These are phyloP conservation scores for Anseranas semipalmata DNA, from an alignment of 2,113 vertebrate species.

Conservation along the genomic window DNA sequence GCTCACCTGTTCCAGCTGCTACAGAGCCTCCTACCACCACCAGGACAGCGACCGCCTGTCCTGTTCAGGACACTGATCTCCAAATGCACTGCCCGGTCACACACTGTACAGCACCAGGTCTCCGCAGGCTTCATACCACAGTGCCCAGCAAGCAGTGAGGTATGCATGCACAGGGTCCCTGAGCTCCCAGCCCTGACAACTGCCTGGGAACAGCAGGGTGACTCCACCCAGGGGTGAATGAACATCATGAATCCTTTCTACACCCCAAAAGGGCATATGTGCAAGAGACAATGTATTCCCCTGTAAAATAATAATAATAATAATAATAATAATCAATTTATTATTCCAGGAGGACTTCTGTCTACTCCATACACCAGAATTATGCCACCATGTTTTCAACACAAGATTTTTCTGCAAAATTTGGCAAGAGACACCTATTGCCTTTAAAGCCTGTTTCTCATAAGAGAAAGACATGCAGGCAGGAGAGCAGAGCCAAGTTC, in stretches of 20 bases:
- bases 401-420: neutral
- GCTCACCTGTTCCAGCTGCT: neutral
- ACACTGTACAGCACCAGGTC: accelerated
- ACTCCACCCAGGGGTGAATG: neutral
- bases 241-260: neutral
- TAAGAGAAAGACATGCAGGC: neutral
- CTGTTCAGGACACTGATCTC: neutral
- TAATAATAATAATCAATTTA: neutral
- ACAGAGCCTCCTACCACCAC: neutral
- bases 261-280: too few species aligned
- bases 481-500: neutral
- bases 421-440: neutral
- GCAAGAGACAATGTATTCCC: neutral
- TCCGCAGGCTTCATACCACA: accelerated
- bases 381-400: neutral
- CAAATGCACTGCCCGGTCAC: too few species aligned
- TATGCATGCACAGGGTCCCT: accelerated
- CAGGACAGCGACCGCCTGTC: neutral
- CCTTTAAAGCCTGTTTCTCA: neutral
- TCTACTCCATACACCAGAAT: neutral
- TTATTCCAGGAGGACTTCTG: neutral
- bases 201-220: neutral
- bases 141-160: neutral
- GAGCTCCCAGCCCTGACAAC: neutral
- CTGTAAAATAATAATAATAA: neutral